Evolutionary conservation across 2,888 invertebrate species (phyloP).

Genomic region (Apamea crenata): DNA sequence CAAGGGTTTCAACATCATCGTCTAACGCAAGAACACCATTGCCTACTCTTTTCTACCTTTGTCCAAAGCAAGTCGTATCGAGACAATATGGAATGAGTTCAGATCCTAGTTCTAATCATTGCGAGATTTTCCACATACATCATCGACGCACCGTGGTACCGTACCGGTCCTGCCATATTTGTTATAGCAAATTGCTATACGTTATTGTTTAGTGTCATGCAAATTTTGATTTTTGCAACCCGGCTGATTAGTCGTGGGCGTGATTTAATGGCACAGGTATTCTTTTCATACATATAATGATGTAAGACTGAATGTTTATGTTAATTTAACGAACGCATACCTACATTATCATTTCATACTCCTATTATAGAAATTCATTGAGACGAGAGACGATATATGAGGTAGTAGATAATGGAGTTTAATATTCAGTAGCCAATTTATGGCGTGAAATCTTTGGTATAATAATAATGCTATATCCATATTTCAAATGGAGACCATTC

Average conservation of each 20-base stretch:
- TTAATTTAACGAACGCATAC: conserved; percentile 58
- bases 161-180: conserved; percentile 64
- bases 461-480: conserved; percentile 19
- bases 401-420: conserved; percentile 20
- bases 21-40: not conserved
- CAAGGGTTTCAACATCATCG: not conserved
- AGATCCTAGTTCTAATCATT: conserved; percentile 24
- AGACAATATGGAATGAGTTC: not conserved
- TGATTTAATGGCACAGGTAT: conserved; percentile 69
- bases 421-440: conserved; percentile 47
- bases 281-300: conserved; percentile 70
- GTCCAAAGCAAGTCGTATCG: not conserved
- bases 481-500: conserved; percentile 30
- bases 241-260: conserved; percentile 73
- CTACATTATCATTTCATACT: conserved; percentile 44
- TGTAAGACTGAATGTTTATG: conserved; percentile 62
- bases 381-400: conserved; percentile 24
- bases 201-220: conserved; percentile 72
- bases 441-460: conserved; percentile 36
- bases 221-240: conserved; percentile 80
- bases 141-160: conserved; percentile 39
- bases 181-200: conserved; percentile 59
- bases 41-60: not conserved
- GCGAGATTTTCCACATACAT: conserved; percentile 40
- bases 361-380: conserved; percentile 54